Base-by-base conservation (phyloP, 2,113 vertebrate genomes). In the Heterotis niloticus region DNA sequence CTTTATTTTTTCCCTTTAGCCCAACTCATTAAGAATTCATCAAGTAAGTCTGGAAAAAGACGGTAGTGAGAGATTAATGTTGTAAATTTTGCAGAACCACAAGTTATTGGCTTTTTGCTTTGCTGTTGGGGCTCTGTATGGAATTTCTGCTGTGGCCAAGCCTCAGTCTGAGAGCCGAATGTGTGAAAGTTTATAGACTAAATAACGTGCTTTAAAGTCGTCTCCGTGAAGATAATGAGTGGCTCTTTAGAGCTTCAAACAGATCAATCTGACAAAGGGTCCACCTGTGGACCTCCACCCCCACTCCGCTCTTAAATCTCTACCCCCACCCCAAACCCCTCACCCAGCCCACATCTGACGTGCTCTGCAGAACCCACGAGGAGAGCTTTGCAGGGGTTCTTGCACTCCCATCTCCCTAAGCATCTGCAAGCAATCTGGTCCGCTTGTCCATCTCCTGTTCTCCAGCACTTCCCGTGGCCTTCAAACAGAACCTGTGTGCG, bases 401-500 rank as follows among this genome's bases (percentile, higher is more conserved):
- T 66, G 44, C 79, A 81, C 81, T 82, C 81, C 80, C 83, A 68
- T 71, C 54, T 82, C 84, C 81, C 81, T 81, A 83, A 76, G 82
- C 91, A 92, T 91, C 90, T 93, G 92, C 83, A 87, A 91, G 89
- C 90, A 92, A 93, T 93, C 87, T 86, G 83, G 81, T 67, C 78
- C 81, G 64, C 76, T 81, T 85, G 85, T 86, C 84, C 83, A 85
- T 91, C 87, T 88, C 83, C 81, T 78, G 20, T 76, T 60, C 64
- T 77, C 54, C 64, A 11, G 56, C 80, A 64, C 57, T 56, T 18
- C 68, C 65, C 18, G 65, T n/a, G 85, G 79, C 57, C 67, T 79
- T 83, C 77, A 70, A 83, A 81, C 79, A 83, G 81, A 82, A 44
- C 75, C 70, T 66, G 79, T 84, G 51, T 74, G 79, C 80, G 77